phyloP scores from a whole-genome alignment of 1,140 invertebrate genomes.

The Magallana gigas region DNA sequence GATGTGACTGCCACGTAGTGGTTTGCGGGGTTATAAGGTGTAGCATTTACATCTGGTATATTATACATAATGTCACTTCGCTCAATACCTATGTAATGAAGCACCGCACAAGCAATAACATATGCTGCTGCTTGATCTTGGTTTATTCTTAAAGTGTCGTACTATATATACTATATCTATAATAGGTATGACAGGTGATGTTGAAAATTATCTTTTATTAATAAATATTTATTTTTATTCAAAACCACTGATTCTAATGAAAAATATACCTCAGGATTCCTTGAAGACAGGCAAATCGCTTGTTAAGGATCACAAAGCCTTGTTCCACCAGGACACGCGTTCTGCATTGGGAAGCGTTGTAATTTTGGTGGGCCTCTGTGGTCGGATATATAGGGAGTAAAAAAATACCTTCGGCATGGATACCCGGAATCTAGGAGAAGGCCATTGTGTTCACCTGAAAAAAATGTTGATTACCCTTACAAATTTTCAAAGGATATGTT shows the following conservation, averaged over 20 bases:
- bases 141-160: too few species aligned
- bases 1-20: not conserved
- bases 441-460: conserved; percentile 43
- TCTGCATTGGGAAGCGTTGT: conserved; percentile 1
- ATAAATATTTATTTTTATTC: too few species aligned
- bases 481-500: not conserved
- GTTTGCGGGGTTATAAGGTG: not conserved
- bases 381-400: conserved; percentile 30
- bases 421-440: conserved; percentile 41
- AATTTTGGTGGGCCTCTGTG: not conserved
- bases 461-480: not conserved
- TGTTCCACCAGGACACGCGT: conserved; percentile 36
- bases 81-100: too few species aligned
- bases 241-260: too few species aligned
- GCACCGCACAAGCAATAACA: too few species aligned
- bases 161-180: too few species aligned
- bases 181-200: too few species aligned
- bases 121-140: too few species aligned
- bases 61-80: too few species aligned
- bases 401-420: conserved; percentile 14
- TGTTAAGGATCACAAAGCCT: not conserved
- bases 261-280: too few species aligned
- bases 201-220: too few species aligned
- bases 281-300: too few species aligned
- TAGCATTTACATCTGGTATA: not conserved